Percentiles rank a stretch among this genome's conserved stretches.
These are phyloP conservation scores for Atractosteus spatula DNA, from an alignment of 2,113 vertebrate species.

Conservation along the genomic window DNA sequence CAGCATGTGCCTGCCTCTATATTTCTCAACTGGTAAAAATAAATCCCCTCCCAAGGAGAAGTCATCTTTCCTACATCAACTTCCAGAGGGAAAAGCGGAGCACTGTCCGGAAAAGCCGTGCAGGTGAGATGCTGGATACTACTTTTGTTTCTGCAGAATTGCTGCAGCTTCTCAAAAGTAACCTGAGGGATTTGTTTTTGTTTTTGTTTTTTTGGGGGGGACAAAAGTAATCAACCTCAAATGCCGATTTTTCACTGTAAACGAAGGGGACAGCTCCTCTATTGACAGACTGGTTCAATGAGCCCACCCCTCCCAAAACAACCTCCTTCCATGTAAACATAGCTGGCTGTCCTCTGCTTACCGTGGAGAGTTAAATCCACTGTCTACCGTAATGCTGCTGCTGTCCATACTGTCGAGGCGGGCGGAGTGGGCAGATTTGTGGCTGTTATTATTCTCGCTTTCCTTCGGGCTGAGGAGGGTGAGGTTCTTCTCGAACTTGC, in stretches of 20 bases:
- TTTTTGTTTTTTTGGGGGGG: too few species aligned
- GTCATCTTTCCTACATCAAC: background rate
- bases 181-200: slow-evolving; percentile 8
- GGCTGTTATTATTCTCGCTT: slow-evolving; percentile 84
- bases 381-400: slow-evolving; percentile 97
- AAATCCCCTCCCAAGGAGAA: too few species aligned
- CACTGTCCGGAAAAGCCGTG: too few species aligned
- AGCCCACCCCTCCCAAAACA: slow-evolving; percentile 24
- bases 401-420: slow-evolving; percentile 98
- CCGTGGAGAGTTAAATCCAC: slow-evolving; percentile 99
- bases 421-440: slow-evolving; percentile 91
- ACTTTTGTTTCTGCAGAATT: background rate
- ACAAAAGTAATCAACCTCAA: too few species aligned
- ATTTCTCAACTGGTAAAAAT: too few species aligned
- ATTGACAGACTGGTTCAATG: slow-evolving; percentile 35
- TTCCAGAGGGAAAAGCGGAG: too few species aligned
- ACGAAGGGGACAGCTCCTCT: slow-evolving; percentile 20
- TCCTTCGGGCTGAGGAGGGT: slow-evolving; percentile 87
- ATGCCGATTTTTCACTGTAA: too few species aligned
- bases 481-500: slow-evolving; percentile 95
- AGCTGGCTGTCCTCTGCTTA: slow-evolving; percentile 59
- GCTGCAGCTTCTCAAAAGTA: background rate
- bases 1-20: too few species aligned
- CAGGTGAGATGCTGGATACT: too few species aligned
- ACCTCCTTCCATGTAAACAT: slow-evolving; percentile 15